Conservation (phyloP, 2,113 vertebrate genomes). For the Podarcis cretensis region DNA sequence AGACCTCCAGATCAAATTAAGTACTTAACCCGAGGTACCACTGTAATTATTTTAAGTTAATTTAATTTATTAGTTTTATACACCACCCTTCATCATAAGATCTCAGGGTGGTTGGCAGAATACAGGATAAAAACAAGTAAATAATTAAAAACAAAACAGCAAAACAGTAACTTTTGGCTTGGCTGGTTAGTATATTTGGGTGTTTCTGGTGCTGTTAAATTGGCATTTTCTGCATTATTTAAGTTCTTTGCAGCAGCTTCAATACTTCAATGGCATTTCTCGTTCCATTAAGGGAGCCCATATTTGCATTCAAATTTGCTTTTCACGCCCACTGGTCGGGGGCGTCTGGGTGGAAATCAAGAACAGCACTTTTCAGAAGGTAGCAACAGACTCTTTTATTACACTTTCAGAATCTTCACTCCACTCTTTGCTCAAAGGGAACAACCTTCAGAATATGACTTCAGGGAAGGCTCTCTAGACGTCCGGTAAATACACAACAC, state of each 20-base stretch:
- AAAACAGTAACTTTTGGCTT: no score
- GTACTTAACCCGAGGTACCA: no score
- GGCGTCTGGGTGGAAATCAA: background rate
- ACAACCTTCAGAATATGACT: background rate
- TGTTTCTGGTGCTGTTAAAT: no score
- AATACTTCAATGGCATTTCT: background rate
- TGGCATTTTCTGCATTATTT: no score
- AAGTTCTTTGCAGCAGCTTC: background rate
- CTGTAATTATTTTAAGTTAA: no score
- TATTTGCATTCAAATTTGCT: background rate
- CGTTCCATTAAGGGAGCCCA: accelerated
- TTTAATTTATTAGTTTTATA: no score
- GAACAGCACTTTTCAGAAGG: background rate
- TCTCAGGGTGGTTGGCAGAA: no score
- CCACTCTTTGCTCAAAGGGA: background rate
- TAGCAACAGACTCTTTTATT: background rate
- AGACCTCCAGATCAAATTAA: no score
- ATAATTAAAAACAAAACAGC: no score
- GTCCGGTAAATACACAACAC: background rate
- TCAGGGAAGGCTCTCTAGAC: accelerated
- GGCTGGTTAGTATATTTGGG: no score
- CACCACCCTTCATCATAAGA: no score
- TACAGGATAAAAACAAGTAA: no score
- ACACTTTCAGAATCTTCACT: background rate
- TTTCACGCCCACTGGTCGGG: background rate